A percentile compares a stretch with the other conserved stretches of the same genome.
These are phyloP conservation scores for Drosophila ambigua DNA, from an alignment of 1,140 invertebrate species.

Conservation along the genomic window DNA sequence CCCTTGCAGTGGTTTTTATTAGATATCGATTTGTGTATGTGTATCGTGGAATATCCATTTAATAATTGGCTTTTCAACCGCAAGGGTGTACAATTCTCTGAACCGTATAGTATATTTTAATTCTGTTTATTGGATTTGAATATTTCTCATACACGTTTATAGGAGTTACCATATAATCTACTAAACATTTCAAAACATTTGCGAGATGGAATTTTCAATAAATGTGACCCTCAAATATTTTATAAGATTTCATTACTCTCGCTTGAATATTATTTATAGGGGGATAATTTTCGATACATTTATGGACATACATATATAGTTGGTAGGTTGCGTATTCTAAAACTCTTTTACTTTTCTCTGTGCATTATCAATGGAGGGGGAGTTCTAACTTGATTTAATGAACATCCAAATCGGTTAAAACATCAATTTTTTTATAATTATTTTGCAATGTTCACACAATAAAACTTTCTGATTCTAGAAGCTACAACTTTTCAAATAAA, in stretches of 20 bases:
- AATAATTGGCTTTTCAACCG: constrained; percentile 35
- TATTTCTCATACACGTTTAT: constrained; percentile 38
- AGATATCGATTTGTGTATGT: constrained; percentile 15
- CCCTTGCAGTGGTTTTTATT: constrained; percentile 22
- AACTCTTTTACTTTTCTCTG: constrained; percentile 24
- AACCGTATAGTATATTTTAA: constrained; percentile 21
- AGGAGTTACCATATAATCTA: constrained; percentile 37
- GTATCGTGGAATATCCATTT: constrained; percentile 31
- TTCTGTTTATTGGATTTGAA: constrained; percentile 47
- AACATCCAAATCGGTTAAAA: constrained; percentile 7
- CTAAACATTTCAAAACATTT: constrained; percentile 54
- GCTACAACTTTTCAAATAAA: constrained; percentile 20
- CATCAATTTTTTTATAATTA: not conserved
- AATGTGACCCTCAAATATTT: constrained; percentile 59
- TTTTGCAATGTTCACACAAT: not conserved
- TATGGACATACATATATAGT: constrained; percentile 41
- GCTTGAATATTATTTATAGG: constrained; percentile 35
- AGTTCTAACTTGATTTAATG: constrained; percentile 22
- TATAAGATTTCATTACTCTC: constrained; percentile 23
- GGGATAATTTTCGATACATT: constrained; percentile 30
- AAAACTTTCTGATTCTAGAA: no score
- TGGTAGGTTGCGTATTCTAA: constrained; percentile 46
- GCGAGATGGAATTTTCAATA: constrained; percentile 57
- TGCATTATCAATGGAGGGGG: constrained; percentile 35
- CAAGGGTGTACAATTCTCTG: constrained; percentile 16